Conservation (phyloP, 2,888 invertebrate species). For the Zhengitettix transpicula region DNA sequence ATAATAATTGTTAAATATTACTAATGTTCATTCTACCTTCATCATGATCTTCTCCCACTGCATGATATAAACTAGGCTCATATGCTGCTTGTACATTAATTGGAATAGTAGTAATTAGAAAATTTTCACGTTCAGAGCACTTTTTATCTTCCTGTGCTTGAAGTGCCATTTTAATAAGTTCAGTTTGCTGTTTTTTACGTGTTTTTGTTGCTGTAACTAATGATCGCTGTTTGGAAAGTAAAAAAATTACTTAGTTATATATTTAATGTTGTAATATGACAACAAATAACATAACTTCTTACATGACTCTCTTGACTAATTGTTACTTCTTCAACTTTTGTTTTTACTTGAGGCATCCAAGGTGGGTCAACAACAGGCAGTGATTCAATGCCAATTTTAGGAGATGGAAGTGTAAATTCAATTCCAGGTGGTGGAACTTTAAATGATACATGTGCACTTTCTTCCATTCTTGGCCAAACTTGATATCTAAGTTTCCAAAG, state of each 20-base stretch:
- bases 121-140: conserved; percentile 85
- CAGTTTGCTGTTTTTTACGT: conserved; percentile 96
- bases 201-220: conserved; percentile 97
- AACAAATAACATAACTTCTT: conserved; percentile 21
- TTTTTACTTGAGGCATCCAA: conserved; percentile 96
- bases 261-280: not conserved
- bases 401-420: conserved; percentile 96
- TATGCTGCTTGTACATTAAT: conserved; percentile 90
- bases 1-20: too few relatives aligned
- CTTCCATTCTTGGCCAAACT: conserved; percentile 99
- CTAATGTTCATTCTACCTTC: conserved; percentile 38
- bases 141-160: conserved; percentile 93
- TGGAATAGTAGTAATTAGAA: conserved; percentile 87
- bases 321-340: conserved; percentile 97
- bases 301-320: conserved; percentile 94
- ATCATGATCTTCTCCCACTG: conserved; percentile 67
- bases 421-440: conserved; percentile 99
- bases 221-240: conserved; percentile 46
- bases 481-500: conserved; percentile 95
- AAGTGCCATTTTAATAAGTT: conserved; percentile 86
- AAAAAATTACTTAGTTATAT: not conserved
- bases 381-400: conserved; percentile 93
- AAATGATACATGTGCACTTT: conserved; percentile 85
- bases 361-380: conserved; percentile 94
- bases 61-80: conserved; percentile 80